A percentile compares a stretch with the other conserved stretches of the same genome.
phyloP scores from a whole-genome alignment of 1,140 invertebrate species.

The Periplaneta americana region DNA sequence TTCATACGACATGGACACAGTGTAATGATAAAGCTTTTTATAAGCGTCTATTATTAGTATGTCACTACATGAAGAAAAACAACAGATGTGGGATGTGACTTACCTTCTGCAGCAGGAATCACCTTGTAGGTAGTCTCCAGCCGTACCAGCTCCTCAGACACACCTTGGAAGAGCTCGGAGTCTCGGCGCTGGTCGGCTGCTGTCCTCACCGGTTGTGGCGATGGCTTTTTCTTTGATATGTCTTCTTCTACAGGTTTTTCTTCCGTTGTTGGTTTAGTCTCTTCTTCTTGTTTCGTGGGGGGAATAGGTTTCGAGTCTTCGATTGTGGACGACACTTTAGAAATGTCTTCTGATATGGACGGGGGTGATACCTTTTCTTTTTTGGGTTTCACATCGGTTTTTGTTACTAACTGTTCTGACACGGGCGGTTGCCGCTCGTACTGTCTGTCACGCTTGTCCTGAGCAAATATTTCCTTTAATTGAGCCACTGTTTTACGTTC shows the following conservation, averaged over 20 bases:
- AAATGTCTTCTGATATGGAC: neutral
- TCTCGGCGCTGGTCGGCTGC: conserved; percentile 27
- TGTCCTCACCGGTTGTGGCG: conserved; percentile 1
- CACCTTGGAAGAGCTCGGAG: conserved; percentile 37
- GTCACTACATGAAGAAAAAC: too few relatives aligned
- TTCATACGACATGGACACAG: too few relatives aligned
- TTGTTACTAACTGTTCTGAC: conserved; percentile 21
- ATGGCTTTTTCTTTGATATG: neutral
- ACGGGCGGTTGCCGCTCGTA: conserved; percentile 15
- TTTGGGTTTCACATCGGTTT: conserved; percentile 18
- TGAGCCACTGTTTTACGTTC: conserved; percentile 25
- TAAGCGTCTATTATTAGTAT: too few relatives aligned
- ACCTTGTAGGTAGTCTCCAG: conserved; percentile 30
- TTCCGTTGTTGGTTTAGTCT: conserved; percentile 47
- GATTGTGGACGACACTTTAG: neutral
- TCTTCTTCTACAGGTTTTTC: conserved; percentile 29
- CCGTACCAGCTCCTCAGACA: conserved; percentile 34
- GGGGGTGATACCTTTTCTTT: conserved; percentile 9
- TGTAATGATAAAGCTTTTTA: too few relatives aligned
- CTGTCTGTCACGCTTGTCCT: conserved; percentile 17
- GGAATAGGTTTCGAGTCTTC: conserved; percentile 54
- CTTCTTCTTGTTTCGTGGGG: conserved; percentile 60
- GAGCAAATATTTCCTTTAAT: conserved; percentile 17
- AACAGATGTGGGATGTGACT: neutral
- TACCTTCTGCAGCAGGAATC: conserved; percentile 21